Evolutionary conservation across 2,797 vertebrate genomes (phyloP), one percentile per base, ranked within the genome.

Genomic region (Silurus lanzhouensis): DNA sequence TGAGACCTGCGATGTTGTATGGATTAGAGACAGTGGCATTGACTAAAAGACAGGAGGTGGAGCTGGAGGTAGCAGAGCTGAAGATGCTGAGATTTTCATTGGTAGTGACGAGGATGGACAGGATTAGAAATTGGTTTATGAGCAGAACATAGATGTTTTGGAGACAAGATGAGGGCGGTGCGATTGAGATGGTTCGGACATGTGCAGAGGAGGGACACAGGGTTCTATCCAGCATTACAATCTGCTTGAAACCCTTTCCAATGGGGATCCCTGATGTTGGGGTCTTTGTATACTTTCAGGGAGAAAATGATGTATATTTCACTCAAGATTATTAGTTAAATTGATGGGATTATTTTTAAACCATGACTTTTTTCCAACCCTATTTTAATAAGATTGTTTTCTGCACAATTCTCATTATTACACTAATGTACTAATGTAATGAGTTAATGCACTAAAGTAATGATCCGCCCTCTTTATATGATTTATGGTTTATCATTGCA

Each of bases 391-490:
- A 19, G 25, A 57, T 58, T 8, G 9, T 27, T 58, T 76, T 76
- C 74, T 76, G 52, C 31, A 58, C 25, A 31, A 58, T 58, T 76
- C 74, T 76, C 74, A 31, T 76, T 31, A 31, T 58, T 57, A 58
- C 79, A 66, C 79, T 81, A 52, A 66, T 81, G 61, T 27, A 48
- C 61, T 52, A 46, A 81, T 81, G 79, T 67, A 81, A 81, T 67
- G 63, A 81, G 38, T 44, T 81, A 81, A 64, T 81, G 79, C 79
- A 52, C 46, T 81, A 81, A 55, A 66, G 79, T 66, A 66, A 67
- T 66, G 38, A 48, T 14, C 20, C 31, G 38, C 61, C 75, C 55
- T 55, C 78, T 25, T 6, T 48, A 17, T 8, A 52, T 80, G 44
- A 81, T 81, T 48, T 67, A 81, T 81, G 63, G 61, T 6, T 31